Evolutionary conservation across 1,140 invertebrate genomes (phyloP).

Genomic region (Trissolcus basalis): DNA sequence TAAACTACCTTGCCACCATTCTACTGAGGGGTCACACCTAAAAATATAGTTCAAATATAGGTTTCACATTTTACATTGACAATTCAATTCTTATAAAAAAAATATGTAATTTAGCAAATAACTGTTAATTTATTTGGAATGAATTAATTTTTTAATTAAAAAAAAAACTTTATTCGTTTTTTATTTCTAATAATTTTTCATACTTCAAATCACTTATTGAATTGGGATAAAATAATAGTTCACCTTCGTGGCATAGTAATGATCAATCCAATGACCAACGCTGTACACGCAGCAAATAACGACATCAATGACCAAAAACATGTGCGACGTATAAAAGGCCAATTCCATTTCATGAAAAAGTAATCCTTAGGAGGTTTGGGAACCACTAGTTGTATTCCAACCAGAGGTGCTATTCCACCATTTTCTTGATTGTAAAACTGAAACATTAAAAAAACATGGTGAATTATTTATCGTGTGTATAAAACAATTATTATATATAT

Average conservation of each 20-base stretch:
- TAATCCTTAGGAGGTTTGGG: conserved; percentile 79
- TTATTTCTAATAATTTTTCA: too few species aligned
- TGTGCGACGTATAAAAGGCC: conserved; percentile 84
- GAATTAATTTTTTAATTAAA: too few species aligned
- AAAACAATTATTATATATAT: conserved; percentile 1
- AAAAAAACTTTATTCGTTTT: conserved; percentile 18
- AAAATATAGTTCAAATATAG: too few species aligned
- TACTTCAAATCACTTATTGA: too few species aligned
- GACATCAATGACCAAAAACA: conserved; percentile 84
- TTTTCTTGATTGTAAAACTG: conserved; percentile 78
- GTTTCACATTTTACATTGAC: too few species aligned
- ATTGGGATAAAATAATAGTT: conserved; percentile 64
- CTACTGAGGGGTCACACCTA: conserved; percentile 73
- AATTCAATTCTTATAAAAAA: conserved; percentile 1
- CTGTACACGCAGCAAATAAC: conserved; percentile 81
- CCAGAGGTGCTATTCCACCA: conserved; percentile 75
- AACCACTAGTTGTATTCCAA: conserved; percentile 77
- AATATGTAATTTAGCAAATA: not conserved
- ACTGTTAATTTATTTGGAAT: too few species aligned
- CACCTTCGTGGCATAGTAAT: conserved; percentile 82
- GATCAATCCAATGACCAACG: conserved; percentile 83
- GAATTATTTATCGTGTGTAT: too few species aligned
- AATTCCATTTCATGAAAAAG: conserved; percentile 87
- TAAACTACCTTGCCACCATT: conserved; percentile 88
- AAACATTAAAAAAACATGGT: conserved; percentile 24